Evolutionary conservation across 2,797 vertebrate genomes (phyloP).

Genomic region (Gadopsis bispinosus): DNA sequence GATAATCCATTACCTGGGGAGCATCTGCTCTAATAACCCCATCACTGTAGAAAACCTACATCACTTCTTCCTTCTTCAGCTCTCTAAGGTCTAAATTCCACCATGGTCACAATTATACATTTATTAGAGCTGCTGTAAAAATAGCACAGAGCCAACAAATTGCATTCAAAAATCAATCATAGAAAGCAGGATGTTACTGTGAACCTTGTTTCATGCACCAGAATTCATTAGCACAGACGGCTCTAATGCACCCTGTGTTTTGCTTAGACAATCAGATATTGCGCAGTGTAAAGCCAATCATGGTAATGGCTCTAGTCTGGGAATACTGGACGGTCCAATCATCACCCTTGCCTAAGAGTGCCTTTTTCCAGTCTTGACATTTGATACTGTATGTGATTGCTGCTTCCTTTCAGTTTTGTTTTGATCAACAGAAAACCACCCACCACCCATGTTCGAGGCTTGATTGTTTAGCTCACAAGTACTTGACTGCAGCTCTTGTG

Average conservation of each 20-base stretch:
- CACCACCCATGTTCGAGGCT: constrained; percentile 33
- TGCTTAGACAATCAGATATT: constrained; percentile 76
- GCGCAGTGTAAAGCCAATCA: constrained; percentile 71
- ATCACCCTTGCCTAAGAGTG: constrained; percentile 60
- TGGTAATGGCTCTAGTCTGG: constrained; percentile 70
- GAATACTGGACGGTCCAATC: constrained; percentile 64
- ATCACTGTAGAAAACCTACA: constrained; percentile 26
- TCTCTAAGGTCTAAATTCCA: constrained; percentile 10
- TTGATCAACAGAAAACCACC: constrained; percentile 64
- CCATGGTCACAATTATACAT: constrained; percentile 1
- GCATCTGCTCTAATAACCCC: constrained; percentile 57
- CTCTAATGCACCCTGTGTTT: constrained; percentile 65
- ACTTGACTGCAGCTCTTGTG: constrained; percentile 36
- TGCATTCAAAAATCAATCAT: constrained; percentile 47
- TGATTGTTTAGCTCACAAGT: constrained; percentile 40
- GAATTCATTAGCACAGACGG: constrained; percentile 74
- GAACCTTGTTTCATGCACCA: constrained; percentile 59
- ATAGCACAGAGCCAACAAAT: background rate
- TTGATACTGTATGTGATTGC: constrained; percentile 65
- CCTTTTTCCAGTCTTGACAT: constrained; percentile 63
- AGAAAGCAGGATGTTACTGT: constrained; percentile 47
- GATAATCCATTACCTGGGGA: constrained; percentile 63
- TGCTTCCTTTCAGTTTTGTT: constrained; percentile 59
- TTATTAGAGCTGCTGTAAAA: constrained; percentile 21
- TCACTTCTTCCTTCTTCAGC: background rate